A percentile compares a stretch with the other conserved stretches of the same genome.
Conservation (phyloP, 53 echinoderm and acorn worm genomes). For the Patiria pectinifera region DNA sequence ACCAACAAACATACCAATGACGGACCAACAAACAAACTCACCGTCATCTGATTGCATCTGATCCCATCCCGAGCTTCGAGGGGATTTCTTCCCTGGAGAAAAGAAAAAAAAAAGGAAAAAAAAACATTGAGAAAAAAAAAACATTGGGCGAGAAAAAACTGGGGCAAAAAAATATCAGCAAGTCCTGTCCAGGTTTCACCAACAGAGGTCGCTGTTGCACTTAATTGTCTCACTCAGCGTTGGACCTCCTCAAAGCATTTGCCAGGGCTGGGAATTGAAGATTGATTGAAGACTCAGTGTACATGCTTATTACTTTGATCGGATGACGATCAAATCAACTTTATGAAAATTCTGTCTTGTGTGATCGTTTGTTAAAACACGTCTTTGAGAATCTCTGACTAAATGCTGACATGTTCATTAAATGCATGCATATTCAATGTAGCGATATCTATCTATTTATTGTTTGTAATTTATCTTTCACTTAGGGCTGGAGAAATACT, state of each 20-base stretch:
- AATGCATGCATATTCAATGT: no score
- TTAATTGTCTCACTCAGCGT: background rate
- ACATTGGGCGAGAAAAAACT: background rate
- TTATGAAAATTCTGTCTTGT: background rate
- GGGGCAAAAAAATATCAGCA: background rate
- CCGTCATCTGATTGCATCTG: slow-evolving; percentile 63
- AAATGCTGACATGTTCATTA: no score
- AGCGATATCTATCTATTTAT: no score
- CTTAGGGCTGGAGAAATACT: no score
- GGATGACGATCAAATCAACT: background rate
- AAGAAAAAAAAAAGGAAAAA: slow-evolving; percentile 22
- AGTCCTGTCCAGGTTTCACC: background rate
- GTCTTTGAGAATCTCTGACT: no score
- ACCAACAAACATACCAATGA: no score
- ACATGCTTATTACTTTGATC: background rate
- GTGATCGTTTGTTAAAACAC: no score
- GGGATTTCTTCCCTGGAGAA: slow-evolving; percentile 56
- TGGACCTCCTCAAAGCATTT: background rate
- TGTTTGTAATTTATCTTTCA: no score
- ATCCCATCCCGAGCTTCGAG: slow-evolving; percentile 63
- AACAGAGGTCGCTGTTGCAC: slow-evolving; percentile 44
- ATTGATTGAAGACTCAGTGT: background rate
- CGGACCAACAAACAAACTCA: slow-evolving; percentile 32
- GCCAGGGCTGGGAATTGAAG: background rate
- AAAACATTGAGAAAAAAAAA: background rate